Percentiles rank a stretch among this genome's conserved stretches.
Evolutionary conservation across 2,888 invertebrate genomes (phyloP).

Genomic region (Branchellion lobata): DNA sequence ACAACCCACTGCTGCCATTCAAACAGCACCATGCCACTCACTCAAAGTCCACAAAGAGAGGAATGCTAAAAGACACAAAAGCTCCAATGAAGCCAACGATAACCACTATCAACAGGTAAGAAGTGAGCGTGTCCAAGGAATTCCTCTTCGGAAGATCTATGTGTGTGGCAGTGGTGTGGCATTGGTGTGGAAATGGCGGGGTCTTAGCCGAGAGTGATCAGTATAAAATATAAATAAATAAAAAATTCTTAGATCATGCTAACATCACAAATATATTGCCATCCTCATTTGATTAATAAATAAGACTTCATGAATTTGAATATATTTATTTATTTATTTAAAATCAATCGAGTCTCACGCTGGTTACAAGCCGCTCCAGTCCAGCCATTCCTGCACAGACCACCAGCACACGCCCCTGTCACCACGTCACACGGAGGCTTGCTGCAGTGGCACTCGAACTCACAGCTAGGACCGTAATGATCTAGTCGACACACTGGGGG

Average conservation of each 20-base stretch:
- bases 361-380: conserved; percentile 14
- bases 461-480: conserved; percentile 23
- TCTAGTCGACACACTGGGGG: conserved; percentile 28
- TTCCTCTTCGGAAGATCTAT: neutral
- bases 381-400: conserved; percentile 15
- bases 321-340: too few species aligned
- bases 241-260: neutral
- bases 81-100: neutral
- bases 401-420: conserved; percentile 11
- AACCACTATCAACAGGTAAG: neutral
- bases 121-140: neutral
- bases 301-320: too few species aligned
- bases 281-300: too few species aligned
- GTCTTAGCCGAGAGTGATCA: neutral
- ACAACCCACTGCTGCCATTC: too few species aligned
- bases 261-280: too few species aligned
- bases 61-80: neutral
- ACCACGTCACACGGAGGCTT: conserved; percentile 14
- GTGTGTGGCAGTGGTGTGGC: too few species aligned
- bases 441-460: conserved; percentile 28
- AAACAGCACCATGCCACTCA: neutral
- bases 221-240: neutral
- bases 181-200: neutral
- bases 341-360: too few species aligned
- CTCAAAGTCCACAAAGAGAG: neutral